Base-by-base conservation (phyloP, 2,113 vertebrate genomes). In the Prochilodus magdalenae region DNA sequence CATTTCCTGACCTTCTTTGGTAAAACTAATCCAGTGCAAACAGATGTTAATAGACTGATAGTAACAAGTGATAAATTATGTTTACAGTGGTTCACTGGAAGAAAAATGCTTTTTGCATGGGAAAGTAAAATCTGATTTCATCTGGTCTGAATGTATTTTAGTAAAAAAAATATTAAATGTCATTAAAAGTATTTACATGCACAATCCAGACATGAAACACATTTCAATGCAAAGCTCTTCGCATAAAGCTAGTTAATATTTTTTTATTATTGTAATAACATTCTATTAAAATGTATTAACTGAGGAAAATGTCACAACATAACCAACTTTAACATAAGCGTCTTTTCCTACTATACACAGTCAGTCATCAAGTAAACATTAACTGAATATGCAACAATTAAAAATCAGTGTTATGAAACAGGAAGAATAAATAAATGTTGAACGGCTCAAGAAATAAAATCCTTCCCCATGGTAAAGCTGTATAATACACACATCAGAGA, bases 401-500 rank as follows among this genome's bases (percentile, higher is more conserved):
- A 33, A 66, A 66, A 15, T 18, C 18, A 66, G 63, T 1, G 7
- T 44, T 36, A 36, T n/a, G 26, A 59, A 33, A 49, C 26, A 44
- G 30, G 1, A 80, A 1, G 7, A 62, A 27, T 40, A 79, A 60
- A 27, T 44, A 40, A 72, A 60, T 16, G 7, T 27, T 63, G 20
- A 62, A 65, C 51, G 20, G 29, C 40, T 24, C 26, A 29, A 16
- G 1, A 53, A 12, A 40, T 73, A 65, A 27, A 73, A 22, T 1
- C 7, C 8, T 44, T 66, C 1, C 57, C 16, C 20, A 1, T 82
- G 53, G 63, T 55, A 73, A 44, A 55, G 22, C 74, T 74, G 20
- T 74, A 18, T 18, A 44, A 65, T 71, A 62, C 72, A 71, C 55
- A 40, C 29, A 59, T 70, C 29, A 44, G 29, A 44, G 44, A 49